Evolutionary conservation across 2,888 invertebrate species (phyloP).

Genomic region (Drosophila meridionalis): DNA sequence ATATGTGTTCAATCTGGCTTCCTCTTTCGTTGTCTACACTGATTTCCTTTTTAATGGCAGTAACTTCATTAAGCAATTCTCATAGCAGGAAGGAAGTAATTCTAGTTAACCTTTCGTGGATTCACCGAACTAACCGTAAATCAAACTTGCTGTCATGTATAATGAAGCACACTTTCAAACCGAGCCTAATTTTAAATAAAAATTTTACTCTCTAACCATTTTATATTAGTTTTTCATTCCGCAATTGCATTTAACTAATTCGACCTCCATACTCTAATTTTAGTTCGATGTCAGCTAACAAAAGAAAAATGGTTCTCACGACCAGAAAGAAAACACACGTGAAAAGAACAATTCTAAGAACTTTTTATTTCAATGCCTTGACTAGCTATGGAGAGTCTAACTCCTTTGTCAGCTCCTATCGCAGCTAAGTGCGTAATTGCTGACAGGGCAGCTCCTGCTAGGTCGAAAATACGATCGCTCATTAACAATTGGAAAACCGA

Average conservation of each 20-base stretch:
- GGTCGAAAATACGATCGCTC: slow-evolving; percentile 55
- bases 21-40: too few species aligned
- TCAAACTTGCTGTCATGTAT: too few species aligned
- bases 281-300: neutral
- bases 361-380: slow-evolving; percentile 64
- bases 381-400: slow-evolving; percentile 48
- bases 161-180: neutral
- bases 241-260: neutral
- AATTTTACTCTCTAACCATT: neutral
- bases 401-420: slow-evolving; percentile 59
- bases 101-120: too few species aligned
- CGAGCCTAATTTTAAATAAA: too few species aligned
- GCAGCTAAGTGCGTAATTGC: slow-evolving; percentile 78
- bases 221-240: neutral
- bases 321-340: slow-evolving; percentile 20
- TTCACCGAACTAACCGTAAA: too few species aligned
- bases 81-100: too few species aligned
- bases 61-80: too few species aligned
- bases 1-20: too few species aligned
- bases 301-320: slow-evolving; percentile 58
- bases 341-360: slow-evolving; percentile 58
- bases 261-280: neutral
- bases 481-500: slow-evolving; percentile 68
- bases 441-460: slow-evolving; percentile 73
- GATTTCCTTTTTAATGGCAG: too few species aligned